Conservation (phyloP, 2,113 vertebrate genomes). For the Speoplatyrhinus poulsoni region DNA sequence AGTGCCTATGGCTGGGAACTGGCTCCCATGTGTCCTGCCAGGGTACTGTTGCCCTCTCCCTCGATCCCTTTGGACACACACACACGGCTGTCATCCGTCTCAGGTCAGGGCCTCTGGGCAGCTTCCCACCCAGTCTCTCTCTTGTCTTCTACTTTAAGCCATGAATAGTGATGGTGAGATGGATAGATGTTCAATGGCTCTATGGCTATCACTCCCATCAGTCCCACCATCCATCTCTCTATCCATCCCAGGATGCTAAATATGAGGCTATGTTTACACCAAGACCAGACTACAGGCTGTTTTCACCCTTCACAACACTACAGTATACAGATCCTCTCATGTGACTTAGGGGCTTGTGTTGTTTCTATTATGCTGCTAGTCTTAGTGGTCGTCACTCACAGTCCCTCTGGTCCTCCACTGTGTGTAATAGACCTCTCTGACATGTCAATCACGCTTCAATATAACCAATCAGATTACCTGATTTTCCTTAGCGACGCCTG, state of each 20-base stretch:
- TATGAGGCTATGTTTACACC: conserved; percentile 77
- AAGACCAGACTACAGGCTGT: conserved; percentile 36
- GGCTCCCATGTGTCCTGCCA: conserved; percentile 86
- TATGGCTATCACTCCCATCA: conserved; percentile 62
- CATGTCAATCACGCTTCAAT: no score
- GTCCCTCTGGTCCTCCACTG: conserved; percentile 26
- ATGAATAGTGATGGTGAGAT: conserved; percentile 29
- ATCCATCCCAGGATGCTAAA: conserved; percentile 58
- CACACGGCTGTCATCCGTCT: conserved; percentile 87
- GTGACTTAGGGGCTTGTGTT: no score
- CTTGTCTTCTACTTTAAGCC: conserved; percentile 13
- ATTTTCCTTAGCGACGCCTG: no score
- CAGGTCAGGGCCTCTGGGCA: conserved; percentile 93
- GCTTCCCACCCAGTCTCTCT: conserved; percentile 86
- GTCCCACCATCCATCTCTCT: conserved; percentile 11
- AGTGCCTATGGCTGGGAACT: conserved; percentile 84
- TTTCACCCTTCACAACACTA: not conserved
- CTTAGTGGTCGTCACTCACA: no score
- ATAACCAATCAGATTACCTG: no score
- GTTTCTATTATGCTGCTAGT: no score
- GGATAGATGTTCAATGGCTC: conserved; percentile 75
- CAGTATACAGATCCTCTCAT: not conserved
- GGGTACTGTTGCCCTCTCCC: conserved; percentile 76
- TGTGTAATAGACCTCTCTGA: no score
- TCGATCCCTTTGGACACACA: conserved; percentile 79